A percentile compares a stretch with the other conserved stretches of the same genome.
Conservation (phyloP, 2,888 invertebrate genomes). For the Harpagoxenus sublaevis region DNA sequence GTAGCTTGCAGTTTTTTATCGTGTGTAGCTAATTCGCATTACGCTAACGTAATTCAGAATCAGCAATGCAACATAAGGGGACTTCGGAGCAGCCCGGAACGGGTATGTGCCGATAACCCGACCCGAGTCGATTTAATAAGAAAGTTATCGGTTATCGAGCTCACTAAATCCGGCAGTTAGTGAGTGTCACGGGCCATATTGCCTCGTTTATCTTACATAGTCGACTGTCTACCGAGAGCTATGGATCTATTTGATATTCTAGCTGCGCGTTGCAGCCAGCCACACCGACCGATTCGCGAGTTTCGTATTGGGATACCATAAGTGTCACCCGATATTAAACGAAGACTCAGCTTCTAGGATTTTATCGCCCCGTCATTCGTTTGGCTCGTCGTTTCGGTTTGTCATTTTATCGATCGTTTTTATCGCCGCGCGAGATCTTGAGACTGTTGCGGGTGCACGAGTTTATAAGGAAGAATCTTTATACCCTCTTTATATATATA, state of each 20-base stretch:
- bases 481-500: not conserved
- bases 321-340: constrained; percentile 59
- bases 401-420: constrained; percentile 25
- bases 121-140: constrained; percentile 77
- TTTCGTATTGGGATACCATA: constrained; percentile 53
- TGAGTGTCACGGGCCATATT: constrained; percentile 81
- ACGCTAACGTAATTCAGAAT: constrained; percentile 56
- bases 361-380: constrained; percentile 50
- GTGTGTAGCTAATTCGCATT: not conserved
- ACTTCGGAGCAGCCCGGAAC: constrained; percentile 43
- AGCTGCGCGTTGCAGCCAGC: constrained; percentile 70
- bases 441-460: not conserved
- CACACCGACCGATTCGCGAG: constrained; percentile 64
- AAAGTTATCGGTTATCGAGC: constrained; percentile 82
- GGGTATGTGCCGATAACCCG: constrained; percentile 68
- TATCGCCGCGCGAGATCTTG: not conserved
- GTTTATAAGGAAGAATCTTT: constrained; percentile 24
- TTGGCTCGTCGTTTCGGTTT: constrained; percentile 34
- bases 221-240: constrained; percentile 76
- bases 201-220: constrained; percentile 83
- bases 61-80: constrained; percentile 47
- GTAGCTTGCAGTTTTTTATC: not conserved
- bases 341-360: constrained; percentile 54
- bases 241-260: constrained; percentile 82
- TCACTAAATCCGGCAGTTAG: constrained; percentile 82